phyloP scores from a whole-genome alignment of 2,888 invertebrate genomes.

The Cephus sareptanus region DNA sequence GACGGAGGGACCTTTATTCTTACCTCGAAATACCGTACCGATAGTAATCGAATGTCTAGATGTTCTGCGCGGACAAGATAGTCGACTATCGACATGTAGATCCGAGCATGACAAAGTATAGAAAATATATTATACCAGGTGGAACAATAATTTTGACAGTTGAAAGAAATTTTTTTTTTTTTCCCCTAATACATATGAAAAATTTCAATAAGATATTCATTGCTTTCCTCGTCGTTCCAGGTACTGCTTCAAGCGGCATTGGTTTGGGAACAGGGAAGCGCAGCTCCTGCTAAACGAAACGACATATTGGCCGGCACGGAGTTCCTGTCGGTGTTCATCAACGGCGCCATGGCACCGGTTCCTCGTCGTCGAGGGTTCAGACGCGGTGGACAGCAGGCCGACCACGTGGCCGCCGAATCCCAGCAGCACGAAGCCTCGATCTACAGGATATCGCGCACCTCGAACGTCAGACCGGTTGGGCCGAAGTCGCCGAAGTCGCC shows the following conservation, averaged over 20 bases:
- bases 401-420: slow-evolving; percentile 57
- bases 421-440: slow-evolving; percentile 61
- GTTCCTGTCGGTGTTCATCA: slow-evolving; percentile 66
- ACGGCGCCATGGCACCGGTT: slow-evolving; percentile 62
- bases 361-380: slow-evolving; percentile 47
- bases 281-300: slow-evolving; percentile 53
- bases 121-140: too few relatives aligned
- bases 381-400: slow-evolving; percentile 35
- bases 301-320: slow-evolving; percentile 67
- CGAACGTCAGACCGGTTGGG: slow-evolving; percentile 36
- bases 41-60: too few relatives aligned
- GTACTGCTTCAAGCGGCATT: slow-evolving; percentile 56
- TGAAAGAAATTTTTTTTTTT: too few relatives aligned
- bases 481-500: slow-evolving; percentile 18
- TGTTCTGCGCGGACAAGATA: too few relatives aligned
- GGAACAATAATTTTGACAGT: too few relatives aligned
- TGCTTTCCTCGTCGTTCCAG: slow-evolving; percentile 36
- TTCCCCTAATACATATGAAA: too few relatives aligned
- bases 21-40: too few relatives aligned
- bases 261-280: slow-evolving; percentile 48
- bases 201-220: too few relatives aligned
- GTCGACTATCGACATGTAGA: too few relatives aligned
- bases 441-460: slow-evolving; percentile 61
- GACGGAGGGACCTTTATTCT: too few relatives aligned
- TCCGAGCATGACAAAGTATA: too few relatives aligned